A percentile compares a stretch with the other conserved stretches of the same genome.
phyloP scores from a whole-genome alignment of 2,113 vertebrate genomes.

The Mus pahari region DNA sequence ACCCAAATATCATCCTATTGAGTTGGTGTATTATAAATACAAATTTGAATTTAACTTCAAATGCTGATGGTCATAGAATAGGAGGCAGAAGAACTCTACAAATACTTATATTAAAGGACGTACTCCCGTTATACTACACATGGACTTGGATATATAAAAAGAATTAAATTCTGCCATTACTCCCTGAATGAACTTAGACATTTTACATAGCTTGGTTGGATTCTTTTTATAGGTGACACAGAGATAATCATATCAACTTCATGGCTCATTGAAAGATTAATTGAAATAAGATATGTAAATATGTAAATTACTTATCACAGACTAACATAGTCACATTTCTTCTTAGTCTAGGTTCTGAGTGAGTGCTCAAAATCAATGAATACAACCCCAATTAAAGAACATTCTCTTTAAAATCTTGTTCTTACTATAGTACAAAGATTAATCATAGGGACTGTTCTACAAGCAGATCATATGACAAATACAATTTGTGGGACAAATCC shows the following conservation, averaged over 20 bases:
- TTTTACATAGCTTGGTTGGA: not conserved
- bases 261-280: slow-evolving; percentile 42
- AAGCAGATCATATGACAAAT: not conserved
- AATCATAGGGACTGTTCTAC: not conserved
- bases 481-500: not conserved
- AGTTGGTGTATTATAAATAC: no score
- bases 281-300: slow-evolving; percentile 53
- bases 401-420: slow-evolving; percentile 1
- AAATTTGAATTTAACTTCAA: slow-evolving; percentile 61
- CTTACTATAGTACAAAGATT: not conserved
- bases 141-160: not conserved
- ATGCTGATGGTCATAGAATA: not conserved
- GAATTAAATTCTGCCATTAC: not conserved
- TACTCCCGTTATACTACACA: not conserved
- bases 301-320: slow-evolving; percentile 29
- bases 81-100: slow-evolving; percentile 29
- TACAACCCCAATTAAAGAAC: slow-evolving; percentile 33
- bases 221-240: not conserved
- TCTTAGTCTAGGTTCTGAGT: not conserved
- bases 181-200: slow-evolving; percentile 12
- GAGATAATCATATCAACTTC: not conserved
- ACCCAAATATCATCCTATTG: not conserved
- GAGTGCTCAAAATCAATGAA: slow-evolving; percentile 7
- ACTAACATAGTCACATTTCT: not conserved
- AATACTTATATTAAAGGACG: not conserved